Evolutionary conservation across 2,113 vertebrate genomes (phyloP), one percentile per base, ranked within the genome.

Genomic region (Heterotis niloticus): DNA sequence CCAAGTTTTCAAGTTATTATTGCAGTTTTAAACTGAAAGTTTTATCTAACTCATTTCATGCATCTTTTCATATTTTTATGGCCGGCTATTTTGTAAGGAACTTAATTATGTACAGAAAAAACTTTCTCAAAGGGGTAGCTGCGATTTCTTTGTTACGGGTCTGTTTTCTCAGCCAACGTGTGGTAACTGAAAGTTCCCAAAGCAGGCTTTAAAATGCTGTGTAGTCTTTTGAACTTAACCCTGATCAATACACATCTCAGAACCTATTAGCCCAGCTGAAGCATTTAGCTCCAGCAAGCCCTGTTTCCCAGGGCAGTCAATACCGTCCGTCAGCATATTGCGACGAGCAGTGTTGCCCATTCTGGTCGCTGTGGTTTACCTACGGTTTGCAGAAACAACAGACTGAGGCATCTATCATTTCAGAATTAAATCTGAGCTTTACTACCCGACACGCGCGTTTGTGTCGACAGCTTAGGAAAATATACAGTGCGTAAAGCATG

Each of bases 311-410:
- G 79, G 80, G 71, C 80, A 87, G 82, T 87, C 89, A 80, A 89
- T 90, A 85, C 82, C 82, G 85, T 88, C 87, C 89, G 88, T 88
- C 85, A 88, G 84, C 77, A 87, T 88, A 90, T 88, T 86, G 85
- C 71, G 83, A 90, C 90, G 87, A 85, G 85, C 80, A 88, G 80
- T 77, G 64, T 83, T 85, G 85, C 84, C 81, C 86, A 83, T 86
- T 85, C 85, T 78, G 86, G 78, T 79, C 79, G 16, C 84, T 81
- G 74, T 75, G 81, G 52, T 79, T 78, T 69, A 51, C 26, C 24
- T 70, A 17, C n/a, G 13, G 52, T 60, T 29, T 59, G 56, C n/a
- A 10, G 29, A 10, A 72, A 51, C n/a, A 20, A 51, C 60, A 62
- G 14, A 10, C 60, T 14, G 60, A 59, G 57, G 57, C 10, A 17